Conservation (phyloP, 2,113 vertebrate species). For the Solea senegalensis region DNA sequence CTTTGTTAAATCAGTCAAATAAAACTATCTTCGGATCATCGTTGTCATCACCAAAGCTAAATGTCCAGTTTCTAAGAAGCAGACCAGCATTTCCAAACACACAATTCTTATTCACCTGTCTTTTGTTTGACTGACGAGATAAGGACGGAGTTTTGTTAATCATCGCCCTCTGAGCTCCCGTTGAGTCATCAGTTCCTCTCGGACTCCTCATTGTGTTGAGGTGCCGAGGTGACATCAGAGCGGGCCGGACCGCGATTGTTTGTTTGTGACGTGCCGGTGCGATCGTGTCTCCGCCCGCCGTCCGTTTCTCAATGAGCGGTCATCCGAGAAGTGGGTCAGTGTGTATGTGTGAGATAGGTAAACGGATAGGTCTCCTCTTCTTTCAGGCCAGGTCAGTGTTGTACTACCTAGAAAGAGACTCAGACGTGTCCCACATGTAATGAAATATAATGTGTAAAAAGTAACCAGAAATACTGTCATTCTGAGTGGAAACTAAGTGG, state of each 20-base stretch:
- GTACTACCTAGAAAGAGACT: conserved; percentile 5
- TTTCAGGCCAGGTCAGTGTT: conserved; percentile 33
- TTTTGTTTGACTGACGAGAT: neutral
- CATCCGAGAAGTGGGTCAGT: conserved; percentile 39
- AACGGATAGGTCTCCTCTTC: conserved; percentile 42
- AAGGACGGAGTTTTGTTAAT: neutral
- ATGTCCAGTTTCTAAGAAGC: neutral
- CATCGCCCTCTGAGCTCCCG: neutral
- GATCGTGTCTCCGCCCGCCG: conserved; percentile 40
- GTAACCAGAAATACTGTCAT: too few relatives aligned
- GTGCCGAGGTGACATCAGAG: conserved; percentile 27
- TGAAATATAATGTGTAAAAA: too few relatives aligned
- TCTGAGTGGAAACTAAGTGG: too few relatives aligned
- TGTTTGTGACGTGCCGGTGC: conserved; percentile 22
- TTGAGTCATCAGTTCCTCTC: conserved; percentile 5
- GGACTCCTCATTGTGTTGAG: neutral
- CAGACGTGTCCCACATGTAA: too few relatives aligned
- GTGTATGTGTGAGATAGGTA: conserved; percentile 40
- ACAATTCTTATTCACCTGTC: neutral
- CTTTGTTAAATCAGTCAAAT: neutral
- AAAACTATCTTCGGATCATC: neutral
- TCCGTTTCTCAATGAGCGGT: conserved; percentile 58
- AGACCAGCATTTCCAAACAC: neutral
- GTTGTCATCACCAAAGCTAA: neutral
- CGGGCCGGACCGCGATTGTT: neutral